Evolutionary conservation across 2,113 vertebrate species (phyloP).

Genomic region (human (Homo sapiens)): GRCh38 chr18:67530501-67531000

Average conservation of each 20-base stretch:
- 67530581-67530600: background rate
- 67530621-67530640: background rate
- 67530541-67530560: background rate
- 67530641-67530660: background rate
- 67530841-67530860: background rate
- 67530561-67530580: background rate
- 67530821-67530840: background rate
- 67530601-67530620: background rate
- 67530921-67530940: background rate
- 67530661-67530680: background rate
- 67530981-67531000: background rate
- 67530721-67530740: background rate
- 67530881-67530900: fast-evolving
- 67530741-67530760: background rate
- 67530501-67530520: background rate
- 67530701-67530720: background rate
- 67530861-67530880: background rate
- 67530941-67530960: background rate
- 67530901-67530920: background rate
- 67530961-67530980: background rate
- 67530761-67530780: background rate
- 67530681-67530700: background rate
- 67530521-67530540: background rate
- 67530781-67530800: background rate
- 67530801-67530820: background rate